Evolutionary conservation across 2,888 invertebrate species (phyloP).

Genomic region (Merodon equestris): DNA sequence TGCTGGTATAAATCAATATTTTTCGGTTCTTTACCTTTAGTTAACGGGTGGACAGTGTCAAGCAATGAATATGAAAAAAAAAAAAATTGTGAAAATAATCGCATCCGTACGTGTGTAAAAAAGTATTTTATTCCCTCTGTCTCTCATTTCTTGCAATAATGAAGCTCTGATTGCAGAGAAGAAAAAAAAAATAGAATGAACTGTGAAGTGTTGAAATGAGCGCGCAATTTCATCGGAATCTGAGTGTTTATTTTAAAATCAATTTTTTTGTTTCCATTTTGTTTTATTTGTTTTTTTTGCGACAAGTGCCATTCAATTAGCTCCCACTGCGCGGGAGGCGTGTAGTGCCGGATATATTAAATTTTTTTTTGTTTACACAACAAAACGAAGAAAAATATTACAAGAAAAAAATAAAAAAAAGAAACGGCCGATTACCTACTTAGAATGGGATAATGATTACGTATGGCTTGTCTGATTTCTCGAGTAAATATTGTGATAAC

Average conservation of each 20-base stretch:
- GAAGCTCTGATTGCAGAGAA: constrained; percentile 7
- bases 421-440: constrained; percentile 20
- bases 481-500: not conserved
- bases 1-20: constrained; percentile 49
- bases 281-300: too few species aligned
- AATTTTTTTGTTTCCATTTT: too few species aligned
- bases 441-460: constrained; percentile 21
- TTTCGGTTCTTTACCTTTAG: constrained; percentile 40
- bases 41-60: constrained; percentile 41
- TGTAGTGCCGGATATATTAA: constrained; percentile 29
- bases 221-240: constrained; percentile 22
- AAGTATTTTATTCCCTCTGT: constrained; percentile 11
- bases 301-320: too few species aligned
- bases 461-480: constrained; percentile 48
- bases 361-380: constrained; percentile 6
- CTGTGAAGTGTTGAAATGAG: constrained; percentile 45
- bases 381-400: too few species aligned
- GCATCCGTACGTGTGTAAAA: constrained; percentile 39
- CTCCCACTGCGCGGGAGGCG: too few species aligned
- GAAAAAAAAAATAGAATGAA: constrained; percentile 23
- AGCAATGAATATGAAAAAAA: constrained; percentile 15
- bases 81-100: constrained; percentile 23
- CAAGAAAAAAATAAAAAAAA: too few species aligned
- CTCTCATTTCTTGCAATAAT: constrained; percentile 25
- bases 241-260: not conserved